Base-by-base conservation (phyloP, 1,140 invertebrate genomes). In the Arion vulgaris region DNA sequence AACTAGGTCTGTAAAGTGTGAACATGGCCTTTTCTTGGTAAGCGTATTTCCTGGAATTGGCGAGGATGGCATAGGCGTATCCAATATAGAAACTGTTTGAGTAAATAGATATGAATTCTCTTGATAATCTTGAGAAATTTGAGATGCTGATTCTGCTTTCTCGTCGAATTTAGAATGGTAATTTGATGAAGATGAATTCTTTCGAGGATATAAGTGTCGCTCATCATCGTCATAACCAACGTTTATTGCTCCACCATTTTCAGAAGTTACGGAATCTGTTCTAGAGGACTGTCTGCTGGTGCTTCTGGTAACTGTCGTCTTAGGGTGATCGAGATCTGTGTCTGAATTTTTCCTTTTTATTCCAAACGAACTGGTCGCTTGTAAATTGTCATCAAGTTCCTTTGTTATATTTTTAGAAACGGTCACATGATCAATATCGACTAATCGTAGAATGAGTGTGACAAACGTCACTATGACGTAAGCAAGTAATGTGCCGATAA, bases 381-480 rank as follows among this genome's bases (percentile, higher is more conserved):
- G 4, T 2, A 17, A 2, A 13, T 32, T 53, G 13, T 75, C 28
- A 1, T 7, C 13, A 2, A 75, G 4, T n/a, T 41, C 71, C n/a
- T 72, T 23, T 45, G n/a, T 2, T 17, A 34, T 28, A 66, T 62
- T 62, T 28, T 26, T n/a, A n/a, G 57, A 41, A 13, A 39, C 28
- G 9, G 49, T 39, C 51, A 39, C 53, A 51, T 19, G 28, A 36
- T 26, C 32, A 28, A 75, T 15, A n/a, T 51, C 76, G 2, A 72
- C 34, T 72, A 88, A 91, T 82, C 90, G 87, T 0, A 98, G 93
- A 83, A 98, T 94, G 26, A 98, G 94, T 0, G 98, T 96, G 83
- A 96, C 97, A 71, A 96, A 94, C 15, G 97, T 96, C 0, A 99
- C 97, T 69, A 98, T 95, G 23, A 96, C 96, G 90, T 98, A 98